Conservation (phyloP, 2,797 vertebrate species). For the Gymnothorax reevesii region DNA sequence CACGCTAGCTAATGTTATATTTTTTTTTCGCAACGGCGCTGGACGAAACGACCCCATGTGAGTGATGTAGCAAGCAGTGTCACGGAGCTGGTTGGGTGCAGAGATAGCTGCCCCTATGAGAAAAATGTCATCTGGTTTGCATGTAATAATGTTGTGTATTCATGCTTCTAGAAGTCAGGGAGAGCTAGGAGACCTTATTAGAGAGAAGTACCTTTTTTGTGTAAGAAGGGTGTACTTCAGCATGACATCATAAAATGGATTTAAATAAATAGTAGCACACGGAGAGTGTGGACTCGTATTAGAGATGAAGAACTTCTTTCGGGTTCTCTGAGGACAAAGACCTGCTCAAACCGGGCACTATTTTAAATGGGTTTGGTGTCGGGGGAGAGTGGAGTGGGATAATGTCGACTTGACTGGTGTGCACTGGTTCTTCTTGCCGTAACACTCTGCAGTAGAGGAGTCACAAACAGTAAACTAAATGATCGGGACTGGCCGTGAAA, state of each 20-base stretch:
- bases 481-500: neutral
- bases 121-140: slow-evolving; percentile 6
- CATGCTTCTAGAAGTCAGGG: neutral
- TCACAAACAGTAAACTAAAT: slow-evolving; percentile 9
- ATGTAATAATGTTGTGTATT: slow-evolving; percentile 4
- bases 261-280: neutral
- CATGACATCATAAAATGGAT: neutral
- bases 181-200: slow-evolving; percentile 9
- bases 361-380: neutral
- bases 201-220: neutral
- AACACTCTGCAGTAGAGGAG: neutral
- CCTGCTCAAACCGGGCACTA: neutral
- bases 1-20: neutral
- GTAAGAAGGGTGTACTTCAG: neutral
- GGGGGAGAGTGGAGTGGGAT: neutral
- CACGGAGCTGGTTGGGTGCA: neutral
- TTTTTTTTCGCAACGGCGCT: neutral
- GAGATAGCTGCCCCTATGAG: neutral
- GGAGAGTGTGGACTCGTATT: neutral
- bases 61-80: neutral
- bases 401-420: neutral
- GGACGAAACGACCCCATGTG: neutral
- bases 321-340: neutral
- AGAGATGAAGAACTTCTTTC: neutral
- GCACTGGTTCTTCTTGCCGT: neutral